These are phyloP conservation scores for Panagrolaimus sp. DNA, from an alignment of 1,140 invertebrate species.

Conservation along the genomic window DNA sequence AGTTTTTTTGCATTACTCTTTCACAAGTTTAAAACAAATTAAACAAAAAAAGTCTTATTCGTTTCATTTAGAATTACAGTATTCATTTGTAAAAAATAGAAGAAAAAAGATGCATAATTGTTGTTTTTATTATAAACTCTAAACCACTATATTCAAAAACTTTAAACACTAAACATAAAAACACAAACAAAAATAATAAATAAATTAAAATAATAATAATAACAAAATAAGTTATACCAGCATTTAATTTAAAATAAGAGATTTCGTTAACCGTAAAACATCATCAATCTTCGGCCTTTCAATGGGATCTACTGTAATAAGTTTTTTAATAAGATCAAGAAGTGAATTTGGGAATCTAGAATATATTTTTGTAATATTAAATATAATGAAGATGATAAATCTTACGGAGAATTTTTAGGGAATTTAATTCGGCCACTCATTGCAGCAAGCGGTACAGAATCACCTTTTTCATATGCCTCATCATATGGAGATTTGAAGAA, in stretches of 20 bases:
- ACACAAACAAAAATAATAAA: no score
- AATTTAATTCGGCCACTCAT: slow-evolving; percentile 73
- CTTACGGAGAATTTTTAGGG: slow-evolving; percentile 67
- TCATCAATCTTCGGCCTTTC: slow-evolving; percentile 68
- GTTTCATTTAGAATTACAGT: no score
- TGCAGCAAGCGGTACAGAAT: background rate
- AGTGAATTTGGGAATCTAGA: slow-evolving; percentile 65
- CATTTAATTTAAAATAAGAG: slow-evolving; percentile 2
- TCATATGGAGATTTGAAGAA: slow-evolving; percentile 14
- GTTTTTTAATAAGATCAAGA: slow-evolving; percentile 69
- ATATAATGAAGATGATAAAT: slow-evolving; percentile 63
- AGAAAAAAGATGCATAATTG: no score
- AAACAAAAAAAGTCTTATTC: no score
- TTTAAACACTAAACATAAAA: no score
- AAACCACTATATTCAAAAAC: no score
- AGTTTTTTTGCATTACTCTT: no score
- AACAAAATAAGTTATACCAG: no score
- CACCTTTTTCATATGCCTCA: slow-evolving; percentile 4
- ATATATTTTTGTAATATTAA: slow-evolving; percentile 41
- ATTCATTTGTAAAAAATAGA: no score
- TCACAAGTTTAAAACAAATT: no score
- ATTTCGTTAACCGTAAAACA: slow-evolving; percentile 15
- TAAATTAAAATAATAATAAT: no score
- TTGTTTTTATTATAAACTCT: no score
- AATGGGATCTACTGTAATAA: slow-evolving; percentile 72